These are phyloP conservation scores for Drosophila hamatofila DNA, from an alignment of 2,888 invertebrate genomes.

Conservation along the genomic window DNA sequence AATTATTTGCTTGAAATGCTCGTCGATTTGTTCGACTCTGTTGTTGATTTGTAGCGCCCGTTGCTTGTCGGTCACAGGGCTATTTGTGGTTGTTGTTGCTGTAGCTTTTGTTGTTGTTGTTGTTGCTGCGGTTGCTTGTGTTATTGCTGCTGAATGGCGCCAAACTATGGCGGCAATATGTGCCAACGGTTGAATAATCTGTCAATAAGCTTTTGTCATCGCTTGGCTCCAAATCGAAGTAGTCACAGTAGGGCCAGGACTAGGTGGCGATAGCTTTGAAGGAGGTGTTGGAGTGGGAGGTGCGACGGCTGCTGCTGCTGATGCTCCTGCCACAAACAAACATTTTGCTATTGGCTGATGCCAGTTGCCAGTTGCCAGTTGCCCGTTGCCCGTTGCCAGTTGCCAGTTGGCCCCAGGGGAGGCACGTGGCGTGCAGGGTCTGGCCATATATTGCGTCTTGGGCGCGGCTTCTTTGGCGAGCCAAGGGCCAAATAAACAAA, in stretches of 20 bases:
- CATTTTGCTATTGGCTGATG: constrained; percentile 74
- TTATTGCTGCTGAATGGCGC: constrained; percentile 55
- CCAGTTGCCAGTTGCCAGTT: constrained; percentile 53
- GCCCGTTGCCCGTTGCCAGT: constrained; percentile 51
- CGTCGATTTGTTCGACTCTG: constrained; percentile 73
- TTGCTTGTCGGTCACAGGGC: constrained; percentile 29
- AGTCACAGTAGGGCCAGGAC: constrained; percentile 12
- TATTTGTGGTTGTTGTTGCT: constrained; percentile 20
- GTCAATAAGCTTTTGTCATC: constrained; percentile 82
- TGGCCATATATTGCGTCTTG: constrained; percentile 75
- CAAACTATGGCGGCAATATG: constrained; percentile 81
- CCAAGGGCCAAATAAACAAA: constrained; percentile 54
- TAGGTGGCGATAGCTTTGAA: constrained; percentile 9
- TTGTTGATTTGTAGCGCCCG: constrained; percentile 68
- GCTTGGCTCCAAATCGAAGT: constrained; percentile 48
- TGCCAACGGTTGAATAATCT: constrained; percentile 82
- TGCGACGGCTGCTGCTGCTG: constrained; percentile 16
- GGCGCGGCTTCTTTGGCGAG: constrained; percentile 64
- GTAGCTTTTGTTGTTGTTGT: constrained; percentile 23
- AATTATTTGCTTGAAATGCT: constrained; percentile 82
- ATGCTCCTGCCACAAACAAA: constrained; percentile 73
- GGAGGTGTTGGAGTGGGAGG: neutral
- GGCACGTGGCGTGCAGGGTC: neutral
- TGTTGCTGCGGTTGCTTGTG: constrained; percentile 35
- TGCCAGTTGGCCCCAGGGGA: constrained; percentile 30